Conservation (phyloP, 2,113 vertebrate genomes). For the Tachysurus vachellii region DNA sequence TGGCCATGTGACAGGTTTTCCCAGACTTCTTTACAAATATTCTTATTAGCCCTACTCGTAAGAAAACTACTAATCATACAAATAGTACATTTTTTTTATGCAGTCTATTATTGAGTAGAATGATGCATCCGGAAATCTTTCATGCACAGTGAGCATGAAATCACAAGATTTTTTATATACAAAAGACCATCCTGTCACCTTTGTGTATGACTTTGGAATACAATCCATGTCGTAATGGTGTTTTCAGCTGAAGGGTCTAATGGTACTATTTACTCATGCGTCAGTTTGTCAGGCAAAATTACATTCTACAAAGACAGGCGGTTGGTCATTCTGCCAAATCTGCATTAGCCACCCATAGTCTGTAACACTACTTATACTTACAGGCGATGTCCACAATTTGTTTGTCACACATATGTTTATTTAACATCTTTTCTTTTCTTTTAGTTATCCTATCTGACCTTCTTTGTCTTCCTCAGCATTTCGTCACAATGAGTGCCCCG, state of each 20-base stretch:
- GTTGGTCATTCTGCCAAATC: conserved; percentile 28
- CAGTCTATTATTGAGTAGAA: background rate
- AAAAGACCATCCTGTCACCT: conserved; percentile 27
- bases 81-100: background rate
- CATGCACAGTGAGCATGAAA: background rate
- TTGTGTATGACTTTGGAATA: conserved; percentile 40
- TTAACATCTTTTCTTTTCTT: background rate
- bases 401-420: background rate
- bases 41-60: background rate
- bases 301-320: conserved; percentile 28
- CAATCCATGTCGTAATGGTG: conserved; percentile 21
- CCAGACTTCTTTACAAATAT: background rate
- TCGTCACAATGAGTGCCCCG: conserved; percentile 94
- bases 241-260: conserved; percentile 24
- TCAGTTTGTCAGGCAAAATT: conserved; percentile 38
- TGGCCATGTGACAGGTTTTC: background rate
- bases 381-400: background rate
- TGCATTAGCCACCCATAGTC: conserved; percentile 5
- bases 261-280: conserved; percentile 27
- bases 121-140: background rate
- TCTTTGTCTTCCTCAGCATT: conserved; percentile 74
- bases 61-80: background rate
- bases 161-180: background rate
- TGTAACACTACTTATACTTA: background rate
- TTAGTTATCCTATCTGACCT: background rate